Percentiles rank a stretch among this genome's conserved stretches.
These are phyloP conservation scores for Trematocara stigmaticum DNA, from an alignment of 2,113 vertebrate species.

Conservation along the genomic window DNA sequence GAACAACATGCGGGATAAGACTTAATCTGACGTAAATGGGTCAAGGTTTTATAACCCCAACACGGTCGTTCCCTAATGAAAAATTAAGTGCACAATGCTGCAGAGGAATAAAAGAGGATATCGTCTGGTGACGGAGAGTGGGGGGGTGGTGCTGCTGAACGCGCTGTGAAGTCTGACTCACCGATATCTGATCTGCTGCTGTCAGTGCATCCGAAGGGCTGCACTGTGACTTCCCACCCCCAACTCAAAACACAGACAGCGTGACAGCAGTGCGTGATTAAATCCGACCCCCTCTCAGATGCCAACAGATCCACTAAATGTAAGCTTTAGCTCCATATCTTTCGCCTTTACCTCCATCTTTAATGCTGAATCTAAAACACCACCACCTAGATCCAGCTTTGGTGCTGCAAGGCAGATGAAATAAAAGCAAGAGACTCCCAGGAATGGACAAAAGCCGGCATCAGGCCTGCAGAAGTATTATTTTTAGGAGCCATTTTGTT, in stretches of 20 bases:
- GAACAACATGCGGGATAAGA: slow-evolving; percentile 38
- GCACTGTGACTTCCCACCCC: neutral
- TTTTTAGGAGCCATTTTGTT: slow-evolving; percentile 72
- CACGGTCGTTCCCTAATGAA: slow-evolving; percentile 16
- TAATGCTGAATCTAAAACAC: neutral
- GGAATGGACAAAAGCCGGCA: neutral
- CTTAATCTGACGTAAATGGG: slow-evolving; percentile 51
- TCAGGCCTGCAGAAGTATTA: neutral
- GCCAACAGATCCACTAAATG: neutral
- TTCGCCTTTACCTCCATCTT: neutral
- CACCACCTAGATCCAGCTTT: neutral
- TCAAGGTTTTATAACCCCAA: slow-evolving; percentile 35
- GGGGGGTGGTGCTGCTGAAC: slow-evolving; percentile 18
- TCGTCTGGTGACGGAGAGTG: slow-evolving; percentile 20
- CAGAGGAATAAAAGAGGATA: slow-evolving; percentile 15
- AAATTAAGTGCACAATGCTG: slow-evolving; percentile 22
- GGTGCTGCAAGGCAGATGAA: neutral
- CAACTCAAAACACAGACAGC: neutral
- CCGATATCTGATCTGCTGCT: slow-evolving; percentile 56
- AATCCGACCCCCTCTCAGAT: neutral
- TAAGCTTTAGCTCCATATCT: neutral
- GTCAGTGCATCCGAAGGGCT: slow-evolving; percentile 34
- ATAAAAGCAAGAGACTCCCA: neutral
- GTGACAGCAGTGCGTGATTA: neutral
- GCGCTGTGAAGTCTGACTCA: slow-evolving; percentile 52